These are phyloP conservation scores for Ageneiosus marmoratus DNA, from an alignment of 2,113 vertebrate genomes.

Conservation along the genomic window DNA sequence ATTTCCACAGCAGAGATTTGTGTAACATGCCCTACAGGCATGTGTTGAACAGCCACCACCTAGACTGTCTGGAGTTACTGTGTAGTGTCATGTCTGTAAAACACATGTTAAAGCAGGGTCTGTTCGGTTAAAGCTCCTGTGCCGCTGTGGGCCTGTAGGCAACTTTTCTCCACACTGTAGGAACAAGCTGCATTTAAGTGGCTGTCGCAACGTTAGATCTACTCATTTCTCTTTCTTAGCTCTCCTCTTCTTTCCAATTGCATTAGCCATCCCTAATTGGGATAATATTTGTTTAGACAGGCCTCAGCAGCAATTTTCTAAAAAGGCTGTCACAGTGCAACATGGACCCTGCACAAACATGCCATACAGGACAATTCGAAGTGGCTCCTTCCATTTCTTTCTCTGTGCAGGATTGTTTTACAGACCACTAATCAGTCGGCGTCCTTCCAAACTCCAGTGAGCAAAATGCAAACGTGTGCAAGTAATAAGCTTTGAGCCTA, in stretches of 20 bases:
- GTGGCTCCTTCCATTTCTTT: background rate
- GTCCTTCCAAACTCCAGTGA: conserved; percentile 12
- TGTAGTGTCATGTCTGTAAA: background rate
- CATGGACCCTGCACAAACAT: conserved; percentile 38
- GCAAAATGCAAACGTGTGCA: conserved; percentile 20
- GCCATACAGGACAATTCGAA: background rate
- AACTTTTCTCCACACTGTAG: conserved; percentile 39
- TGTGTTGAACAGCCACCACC: background rate
- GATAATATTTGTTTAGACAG: conserved; percentile 64
- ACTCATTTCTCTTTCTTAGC: background rate
- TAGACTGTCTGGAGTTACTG: background rate
- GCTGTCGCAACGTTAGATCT: conserved; percentile 13
- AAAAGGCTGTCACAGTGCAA: conserved; percentile 51
- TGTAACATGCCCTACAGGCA: background rate
- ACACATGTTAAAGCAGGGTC: background rate
- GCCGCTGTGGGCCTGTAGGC: background rate
- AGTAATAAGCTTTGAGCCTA: background rate
- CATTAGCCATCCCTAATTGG: conserved; percentile 64
- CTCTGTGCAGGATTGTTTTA: conserved; percentile 27
- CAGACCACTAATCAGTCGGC: conserved; percentile 36
- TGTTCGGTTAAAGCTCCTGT: background rate
- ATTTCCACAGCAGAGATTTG: background rate
- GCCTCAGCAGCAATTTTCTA: conserved; percentile 57
- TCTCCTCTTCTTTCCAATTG: conserved; percentile 57
- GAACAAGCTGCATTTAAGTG: conserved; percentile 46